A percentile compares a stretch with the other conserved stretches of the same genome.
Conservation (phyloP, 2,113 vertebrate genomes). For the Embiotoca jacksoni region DNA sequence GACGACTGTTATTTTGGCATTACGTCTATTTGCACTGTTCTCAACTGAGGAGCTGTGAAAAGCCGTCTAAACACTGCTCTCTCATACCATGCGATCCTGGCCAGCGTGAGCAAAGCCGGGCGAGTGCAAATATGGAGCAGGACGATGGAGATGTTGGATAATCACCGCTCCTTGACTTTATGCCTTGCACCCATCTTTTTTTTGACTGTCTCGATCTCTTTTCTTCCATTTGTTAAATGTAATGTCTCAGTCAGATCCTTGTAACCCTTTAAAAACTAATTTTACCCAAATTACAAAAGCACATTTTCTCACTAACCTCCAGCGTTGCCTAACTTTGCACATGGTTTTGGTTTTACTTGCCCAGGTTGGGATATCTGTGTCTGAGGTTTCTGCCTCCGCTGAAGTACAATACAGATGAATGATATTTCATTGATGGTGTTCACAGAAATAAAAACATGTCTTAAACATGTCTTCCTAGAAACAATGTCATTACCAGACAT, state of each 20-base stretch:
- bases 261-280: not conserved
- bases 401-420: not conserved
- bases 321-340: not conserved
- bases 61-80: constrained; percentile 77
- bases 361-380: not conserved
- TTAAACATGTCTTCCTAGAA: too few relatives aligned
- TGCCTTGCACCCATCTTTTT: not conserved
- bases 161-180: constrained; percentile 12
- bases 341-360: not conserved
- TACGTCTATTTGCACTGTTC: constrained; percentile 82
- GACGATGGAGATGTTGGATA: constrained; percentile 46
- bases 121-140: constrained; percentile 61
- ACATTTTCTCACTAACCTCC: not conserved
- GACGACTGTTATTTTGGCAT: constrained; percentile 81
- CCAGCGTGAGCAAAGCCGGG: constrained; percentile 55
- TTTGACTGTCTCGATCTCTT: constrained; percentile 13
- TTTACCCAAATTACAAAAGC: constrained; percentile 1
- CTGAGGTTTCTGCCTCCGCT: not conserved
- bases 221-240: constrained; percentile 5
- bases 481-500: too few relatives aligned
- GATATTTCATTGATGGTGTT: too few relatives aligned
- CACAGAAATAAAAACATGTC: too few relatives aligned
- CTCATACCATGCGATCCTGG: constrained; percentile 69
- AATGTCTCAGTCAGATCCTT: not conserved
- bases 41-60: constrained; percentile 72